Base-by-base conservation (phyloP, 2,113 vertebrate species). In the Ploceus nigricollis region DNA sequence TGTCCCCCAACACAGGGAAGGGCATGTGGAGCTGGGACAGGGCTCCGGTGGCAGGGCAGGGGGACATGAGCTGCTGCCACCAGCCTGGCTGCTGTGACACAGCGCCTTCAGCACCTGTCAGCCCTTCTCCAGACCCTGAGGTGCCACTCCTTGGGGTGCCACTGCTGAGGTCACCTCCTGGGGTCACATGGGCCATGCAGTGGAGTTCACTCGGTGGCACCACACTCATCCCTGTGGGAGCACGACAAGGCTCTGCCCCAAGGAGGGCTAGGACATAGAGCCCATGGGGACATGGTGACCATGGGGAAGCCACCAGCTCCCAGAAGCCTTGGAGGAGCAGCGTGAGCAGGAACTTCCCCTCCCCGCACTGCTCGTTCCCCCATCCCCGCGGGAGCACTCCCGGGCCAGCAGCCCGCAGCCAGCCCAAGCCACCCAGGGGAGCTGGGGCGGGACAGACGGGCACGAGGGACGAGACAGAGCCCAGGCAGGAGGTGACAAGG, bases 131-230 rank as follows among this genome's bases (percentile, higher is more conserved):
- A 3, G 37, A 6, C 5, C 23, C 51, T 3, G 2, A 25, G 58
- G 48, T 45, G 86, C 21, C 28, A 13, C n/a, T 16, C 12, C 37
- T 23, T 53, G 79, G 50, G 70, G 77, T 35, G 58, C 0, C 33
- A 56, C 48, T 2, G 2, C 35, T 4, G 35, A 0, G 1, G 12
- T 2, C n/a, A 51, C 22, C 23, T 48, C 20, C 23, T 0, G 2
- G 12, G 13, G 2, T 35, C 33, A 33, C 1, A 4, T 2, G 2
- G 44, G 33, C 1, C 18, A 16, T 2, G 16, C 12, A 17, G 11
- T 2, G 40, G 48, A 17, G 37, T 6, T 54, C 82, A 30, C 20
- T 28, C 2, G 0, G 30, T 11, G 12, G 45, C 60, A 31, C 63
- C 16, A 6, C 2, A 4, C 47, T 15, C 64, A 30, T 1, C 18